Conservation (phyloP, 2,888 invertebrate species). For the Exephanes ischioxanthus region DNA sequence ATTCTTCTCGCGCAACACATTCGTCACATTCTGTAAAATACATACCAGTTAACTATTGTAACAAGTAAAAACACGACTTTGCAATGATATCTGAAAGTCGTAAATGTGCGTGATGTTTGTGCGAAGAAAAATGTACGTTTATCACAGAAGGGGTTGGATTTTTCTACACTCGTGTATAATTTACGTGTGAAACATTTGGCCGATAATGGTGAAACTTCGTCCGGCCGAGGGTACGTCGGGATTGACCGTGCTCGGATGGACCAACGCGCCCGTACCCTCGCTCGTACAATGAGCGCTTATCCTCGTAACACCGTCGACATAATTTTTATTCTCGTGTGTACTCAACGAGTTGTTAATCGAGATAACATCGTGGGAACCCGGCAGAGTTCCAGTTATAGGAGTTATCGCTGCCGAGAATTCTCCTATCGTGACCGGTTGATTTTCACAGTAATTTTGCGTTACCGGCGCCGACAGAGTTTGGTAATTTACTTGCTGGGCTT, state of each 20-base stretch:
- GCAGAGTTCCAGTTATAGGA: constrained; percentile 72
- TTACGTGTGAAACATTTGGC: constrained; percentile 78
- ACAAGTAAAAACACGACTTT: neutral
- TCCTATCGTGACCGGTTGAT: constrained; percentile 31
- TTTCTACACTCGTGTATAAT: constrained; percentile 13
- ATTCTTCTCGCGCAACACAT: neutral
- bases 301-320: constrained; percentile 68
- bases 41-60: neutral
- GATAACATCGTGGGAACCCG: constrained; percentile 68
- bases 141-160: constrained; percentile 73
- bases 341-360: constrained; percentile 64
- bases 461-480: constrained; percentile 67
- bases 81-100: neutral
- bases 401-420: constrained; percentile 49
- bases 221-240: constrained; percentile 71
- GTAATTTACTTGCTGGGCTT: constrained; percentile 67
- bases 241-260: constrained; percentile 69
- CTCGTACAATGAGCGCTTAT: constrained; percentile 62
- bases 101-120: neutral
- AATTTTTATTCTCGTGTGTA: constrained; percentile 69
- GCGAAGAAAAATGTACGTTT: constrained; percentile 59
- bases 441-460: constrained; percentile 67
- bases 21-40: neutral
- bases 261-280: constrained; percentile 68
- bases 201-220: constrained; percentile 75